phyloP scores from a whole-genome alignment of 2,797 vertebrate species.

The Enteromius fasciolatus region DNA sequence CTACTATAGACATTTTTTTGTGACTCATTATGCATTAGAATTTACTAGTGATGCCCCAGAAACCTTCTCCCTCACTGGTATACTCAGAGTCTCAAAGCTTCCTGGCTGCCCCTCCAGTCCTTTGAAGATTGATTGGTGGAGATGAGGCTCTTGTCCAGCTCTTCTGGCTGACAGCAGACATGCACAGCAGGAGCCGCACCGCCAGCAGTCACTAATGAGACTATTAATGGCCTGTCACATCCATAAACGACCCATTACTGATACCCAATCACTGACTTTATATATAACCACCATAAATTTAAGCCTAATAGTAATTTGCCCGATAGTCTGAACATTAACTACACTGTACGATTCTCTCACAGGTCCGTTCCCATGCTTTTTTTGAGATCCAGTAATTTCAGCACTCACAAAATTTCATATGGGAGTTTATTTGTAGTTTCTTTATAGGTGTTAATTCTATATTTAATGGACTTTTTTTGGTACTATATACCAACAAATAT shows the following conservation, averaged over 20 bases:
- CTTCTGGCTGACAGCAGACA: conserved; percentile 44
- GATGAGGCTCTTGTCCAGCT: conserved; percentile 41
- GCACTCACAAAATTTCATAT: not conserved
- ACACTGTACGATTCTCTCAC: not conserved
- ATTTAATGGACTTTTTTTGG: not conserved
- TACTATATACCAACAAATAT: not conserved
- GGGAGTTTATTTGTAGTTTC: not conserved
- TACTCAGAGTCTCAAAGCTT: conserved; percentile 33
- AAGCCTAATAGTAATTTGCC: not conserved
- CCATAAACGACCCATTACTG: conserved; percentile 52
- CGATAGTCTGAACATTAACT: conserved; percentile 28
- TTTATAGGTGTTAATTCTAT: not conserved
- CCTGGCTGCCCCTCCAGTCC: conserved; percentile 2
- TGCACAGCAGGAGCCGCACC: conserved; percentile 38
- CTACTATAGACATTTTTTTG: not conserved
- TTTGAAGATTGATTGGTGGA: conserved; percentile 45
- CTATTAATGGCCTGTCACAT: conserved; percentile 56
- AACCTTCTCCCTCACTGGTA: conserved; percentile 44
- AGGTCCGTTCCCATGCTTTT: not conserved
- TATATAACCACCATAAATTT: conserved; percentile 47
- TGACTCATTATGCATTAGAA: no score
- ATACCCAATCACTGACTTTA: conserved; percentile 48
- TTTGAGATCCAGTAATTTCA: not conserved
- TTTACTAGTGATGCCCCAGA: conserved; percentile 16
- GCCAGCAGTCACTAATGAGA: conserved; percentile 55